Evolutionary conservation across 2,113 vertebrate genomes (phyloP), one percentile per base, ranked within the genome.

Genomic region (Phylloscopus trochilus): DNA sequence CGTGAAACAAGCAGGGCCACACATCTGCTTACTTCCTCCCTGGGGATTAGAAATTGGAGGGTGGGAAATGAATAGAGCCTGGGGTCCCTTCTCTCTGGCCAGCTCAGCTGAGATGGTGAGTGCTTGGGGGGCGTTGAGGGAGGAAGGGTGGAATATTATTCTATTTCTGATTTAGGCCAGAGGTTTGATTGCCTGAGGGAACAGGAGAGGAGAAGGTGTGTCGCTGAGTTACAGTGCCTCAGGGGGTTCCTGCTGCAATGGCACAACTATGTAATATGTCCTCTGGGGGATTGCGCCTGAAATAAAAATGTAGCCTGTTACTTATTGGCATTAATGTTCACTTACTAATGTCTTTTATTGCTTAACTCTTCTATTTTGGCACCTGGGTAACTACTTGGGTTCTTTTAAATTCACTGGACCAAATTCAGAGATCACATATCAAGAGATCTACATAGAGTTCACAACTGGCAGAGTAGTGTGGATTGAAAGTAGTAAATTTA

Each of bases 21-120:
- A 95, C 94, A 95, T 88, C 68, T 94, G 85, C 90, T 94, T 63
- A 67, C 87, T 94, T 97, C 85, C 87, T 94, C 94, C 59, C 68
- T 64, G 64, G 68, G 75, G 93, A 93, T 95, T 88, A 93, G 87
- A 70, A 96, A 74, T 19, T 67, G 68, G 85, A 74, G 79, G 90
- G 64, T 95, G 92, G 90, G 92, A 95, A 96, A 94, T 86, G 68
- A 77, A 14, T 60, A 85, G 82, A 90, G 68, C 76, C 92, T 87
- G 75, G 27, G 27, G 84, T 88, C 72, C 67, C 9, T 86, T 94
- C 68, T 74, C 17, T 2, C 63, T 62, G 0, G 3, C 63, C 82
- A 91, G 68, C 67, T 96, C 79, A 95, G 68, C 55, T 86, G 76
- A 92, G 92, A 81, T 68, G n/a, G 59, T 56, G 70, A 83, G 24